Evolutionary conservation across 2,888 invertebrate species (phyloP), one percentile per base, ranked within the genome.

Genomic region (Amphipyra berbera): DNA sequence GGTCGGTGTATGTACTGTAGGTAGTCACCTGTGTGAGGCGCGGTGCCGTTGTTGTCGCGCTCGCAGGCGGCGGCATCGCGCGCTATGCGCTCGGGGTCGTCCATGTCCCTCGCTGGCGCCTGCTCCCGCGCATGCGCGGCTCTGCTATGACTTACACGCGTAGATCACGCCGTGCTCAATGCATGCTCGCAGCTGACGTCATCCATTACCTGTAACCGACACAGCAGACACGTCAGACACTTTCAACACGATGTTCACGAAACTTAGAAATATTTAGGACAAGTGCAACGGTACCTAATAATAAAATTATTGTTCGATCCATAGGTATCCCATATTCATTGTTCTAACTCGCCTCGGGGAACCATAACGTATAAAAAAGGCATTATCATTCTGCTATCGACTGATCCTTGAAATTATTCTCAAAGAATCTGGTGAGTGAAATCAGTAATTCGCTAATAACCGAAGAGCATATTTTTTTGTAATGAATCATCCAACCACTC

Each of bases 31-130:
- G 81, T 13, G 3, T 86, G 90, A 44, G 88, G 89, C 15, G 64
- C 66, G 58, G 86, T 84, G 76, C 44, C 55, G 82, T 90, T 91
- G 84, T 87, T 89, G 69, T 66, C 57, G 38, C 57, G 76, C 42
- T 73, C 83, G 84, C 92, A 92, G 54, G 81, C 87, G 61, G 68
- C 82, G 58, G 68, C 79, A 61, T 90, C 92, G 68, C 88, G 88
- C 67, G 83, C 88, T 65, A 88, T 89, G 57, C 91, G 89, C 83
- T 86, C 88, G 58, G 86, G 84, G 86, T 91, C 92, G 61, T 92
- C 88, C 92, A 92, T 92, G 63, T 47, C 59, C 35, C 56, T n/a
- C 44, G 40, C 21, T 38, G 21, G n/a, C 42, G n/a, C 48, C 30
- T 21, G 35, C 30, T 41, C 12, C 14, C n/a, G 21, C 21, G 21